These are phyloP conservation scores for Micrastur ruficollis DNA, from an alignment of 2,797 vertebrate species.

Conservation along the genomic window DNA sequence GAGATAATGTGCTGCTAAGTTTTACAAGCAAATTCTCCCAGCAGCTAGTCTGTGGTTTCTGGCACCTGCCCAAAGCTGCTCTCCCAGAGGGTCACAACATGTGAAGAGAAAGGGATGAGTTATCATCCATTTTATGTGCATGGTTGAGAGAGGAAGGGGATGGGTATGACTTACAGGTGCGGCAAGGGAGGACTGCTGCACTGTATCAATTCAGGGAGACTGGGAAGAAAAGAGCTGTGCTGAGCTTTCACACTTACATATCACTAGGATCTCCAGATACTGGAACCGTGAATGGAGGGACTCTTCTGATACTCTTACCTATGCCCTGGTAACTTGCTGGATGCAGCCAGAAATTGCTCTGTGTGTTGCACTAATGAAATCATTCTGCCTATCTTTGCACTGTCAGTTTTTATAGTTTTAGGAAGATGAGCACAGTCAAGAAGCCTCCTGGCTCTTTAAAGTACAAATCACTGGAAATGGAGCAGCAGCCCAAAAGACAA, in stretches of 20 bases:
- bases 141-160: neutral
- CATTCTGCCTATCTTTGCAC: neutral
- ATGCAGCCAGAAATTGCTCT: neutral
- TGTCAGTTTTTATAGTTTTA: neutral
- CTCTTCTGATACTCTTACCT: neutral
- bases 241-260: neutral
- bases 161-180: neutral
- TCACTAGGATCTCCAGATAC: neutral
- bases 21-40: conserved; percentile 9
- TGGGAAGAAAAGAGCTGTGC: neutral
- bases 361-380: neutral
- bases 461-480: neutral
- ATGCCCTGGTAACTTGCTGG: neutral
- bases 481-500: neutral
- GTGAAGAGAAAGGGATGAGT: neutral
- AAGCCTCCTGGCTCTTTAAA: neutral
- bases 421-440: neutral
- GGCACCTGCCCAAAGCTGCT: neutral
- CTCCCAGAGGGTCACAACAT: neutral
- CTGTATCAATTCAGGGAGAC: neutral
- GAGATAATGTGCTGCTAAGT: neutral
- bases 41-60: neutral
- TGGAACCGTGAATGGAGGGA: neutral
- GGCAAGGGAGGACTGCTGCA: neutral
- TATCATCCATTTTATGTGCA: neutral